phyloP scores from a whole-genome alignment of 2,888 invertebrate genomes.

The Cephus runcator region DNA sequence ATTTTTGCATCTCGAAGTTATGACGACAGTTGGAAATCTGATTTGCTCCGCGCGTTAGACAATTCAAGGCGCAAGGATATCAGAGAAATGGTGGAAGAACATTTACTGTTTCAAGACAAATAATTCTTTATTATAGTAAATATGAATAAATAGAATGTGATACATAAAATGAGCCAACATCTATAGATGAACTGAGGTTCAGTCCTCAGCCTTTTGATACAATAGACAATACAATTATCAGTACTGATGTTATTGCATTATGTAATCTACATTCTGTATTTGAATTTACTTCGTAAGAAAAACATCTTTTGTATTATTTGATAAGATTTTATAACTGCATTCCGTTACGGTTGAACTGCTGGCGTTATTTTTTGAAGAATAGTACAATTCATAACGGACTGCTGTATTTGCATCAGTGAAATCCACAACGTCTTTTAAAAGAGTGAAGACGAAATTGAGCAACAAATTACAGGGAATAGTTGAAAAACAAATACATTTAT shows the following conservation, averaged over 20 bases:
- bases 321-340: too few species aligned
- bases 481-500: slow-evolving; percentile 18
- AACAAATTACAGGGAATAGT: too few species aligned
- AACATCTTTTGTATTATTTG: slow-evolving; percentile 11
- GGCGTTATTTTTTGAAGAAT: too few species aligned
- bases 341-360: too few species aligned
- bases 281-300: slow-evolving; percentile 3
- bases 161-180: not conserved
- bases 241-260: too few species aligned
- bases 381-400: slow-evolving; percentile 19
- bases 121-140: slow-evolving; percentile 2
- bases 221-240: too few species aligned
- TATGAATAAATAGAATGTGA: not conserved
- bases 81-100: slow-evolving; percentile 40
- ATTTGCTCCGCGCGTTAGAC: slow-evolving; percentile 50
- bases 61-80: slow-evolving; percentile 53
- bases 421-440: not conserved
- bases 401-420: slow-evolving; percentile 29
- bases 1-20: slow-evolving; percentile 40
- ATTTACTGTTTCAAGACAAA: slow-evolving; percentile 22
- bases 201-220: too few species aligned
- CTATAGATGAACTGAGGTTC: too few species aligned
- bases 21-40: slow-evolving; percentile 42
- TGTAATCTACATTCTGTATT: too few species aligned
- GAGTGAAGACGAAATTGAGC: too few species aligned